Base-by-base conservation (phyloP, 2,888 invertebrate species). In the Iselma pallidipennis region DNA sequence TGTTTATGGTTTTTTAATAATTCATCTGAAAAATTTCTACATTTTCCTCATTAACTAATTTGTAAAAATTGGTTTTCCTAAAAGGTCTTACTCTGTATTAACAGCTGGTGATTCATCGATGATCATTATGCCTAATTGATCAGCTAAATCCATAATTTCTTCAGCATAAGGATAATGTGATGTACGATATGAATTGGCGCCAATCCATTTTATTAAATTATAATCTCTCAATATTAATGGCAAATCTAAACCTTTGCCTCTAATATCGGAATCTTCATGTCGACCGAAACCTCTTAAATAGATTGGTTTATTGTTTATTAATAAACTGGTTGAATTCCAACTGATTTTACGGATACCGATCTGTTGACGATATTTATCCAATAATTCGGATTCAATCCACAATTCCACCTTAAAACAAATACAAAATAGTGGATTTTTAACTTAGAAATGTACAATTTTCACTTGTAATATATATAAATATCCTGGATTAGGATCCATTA, bases 91-190 rank as follows among this genome's bases (percentile, higher is more conserved):
- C 89, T 91, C 91, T 2, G 94, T 90, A 76, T 96, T 92, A 9
- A 95, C 96, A 64, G 95, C 94, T 0, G 98, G 96, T 69, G 94
- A 93, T 79, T 98, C 98, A 76, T 96, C 92, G 65, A 98, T 94
- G 52, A 98, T 91, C 85, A 96, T 94, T 71, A 98, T 94, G 29
- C 98, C 98, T 62, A 92, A 86, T 73, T 90, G 88, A 79, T 98
- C 97, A 1, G 96, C 96, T 78, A 95, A 86, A 76, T 96, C 94
- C 87, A 98, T 93, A 54, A 97, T 91, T 82, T 98, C 97, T 72
- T 98, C 97, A 0, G 96, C 95, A 80, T 98, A 98, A 0, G 98
- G 98, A 82, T 98, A 98, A 81, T 98, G 98, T 0, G 97, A 97
- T 0, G 98, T 98, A 25, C 97, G 87, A 82, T 95, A 97, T 0